phyloP scores from a whole-genome alignment of 1,140 invertebrate species.

The Wasmannia auropunctata region DNA sequence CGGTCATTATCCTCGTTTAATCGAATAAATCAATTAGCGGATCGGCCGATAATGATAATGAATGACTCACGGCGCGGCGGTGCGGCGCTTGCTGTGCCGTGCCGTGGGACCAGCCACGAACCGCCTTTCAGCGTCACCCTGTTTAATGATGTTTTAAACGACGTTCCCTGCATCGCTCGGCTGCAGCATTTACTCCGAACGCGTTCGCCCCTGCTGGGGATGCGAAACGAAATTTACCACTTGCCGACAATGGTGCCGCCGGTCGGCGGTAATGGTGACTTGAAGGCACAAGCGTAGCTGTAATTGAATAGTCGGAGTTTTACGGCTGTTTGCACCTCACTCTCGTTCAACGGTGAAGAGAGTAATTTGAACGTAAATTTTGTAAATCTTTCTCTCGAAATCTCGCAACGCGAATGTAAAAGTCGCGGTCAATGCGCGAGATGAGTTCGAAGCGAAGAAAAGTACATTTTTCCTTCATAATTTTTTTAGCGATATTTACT shows the following conservation, averaged over 20 bases:
- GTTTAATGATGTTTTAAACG: conserved; percentile 65
- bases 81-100: conserved; percentile 51
- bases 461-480: neutral
- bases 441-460: conserved; percentile 19
- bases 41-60: conserved; percentile 79
- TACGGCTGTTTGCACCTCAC: conserved; percentile 49
- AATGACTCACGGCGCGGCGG: conserved; percentile 65
- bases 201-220: conserved; percentile 38
- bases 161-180: conserved; percentile 28
- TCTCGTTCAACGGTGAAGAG: conserved; percentile 13
- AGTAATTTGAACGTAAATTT: conserved; percentile 49
- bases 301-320: conserved; percentile 59
- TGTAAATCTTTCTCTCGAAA: conserved; percentile 28
- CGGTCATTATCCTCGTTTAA: conserved; percentile 75
- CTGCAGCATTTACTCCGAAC: conserved; percentile 23
- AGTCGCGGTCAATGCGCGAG: neutral
- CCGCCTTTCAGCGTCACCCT: conserved; percentile 60
- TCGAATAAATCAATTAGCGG: conserved; percentile 81
- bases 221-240: conserved; percentile 53
- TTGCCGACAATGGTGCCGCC: conserved; percentile 47
- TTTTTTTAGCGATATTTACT: conserved; percentile 22
- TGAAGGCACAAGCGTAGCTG: conserved; percentile 53
- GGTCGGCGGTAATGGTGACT: conserved; percentile 49
- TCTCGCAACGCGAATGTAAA: conserved; percentile 12
- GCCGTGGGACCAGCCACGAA: conserved; percentile 21